These are phyloP conservation scores for Dysidea cf. avara DNA, from an alignment of 37 sponge, comb jelly and placozoan genomes.

Conservation along the genomic window DNA sequence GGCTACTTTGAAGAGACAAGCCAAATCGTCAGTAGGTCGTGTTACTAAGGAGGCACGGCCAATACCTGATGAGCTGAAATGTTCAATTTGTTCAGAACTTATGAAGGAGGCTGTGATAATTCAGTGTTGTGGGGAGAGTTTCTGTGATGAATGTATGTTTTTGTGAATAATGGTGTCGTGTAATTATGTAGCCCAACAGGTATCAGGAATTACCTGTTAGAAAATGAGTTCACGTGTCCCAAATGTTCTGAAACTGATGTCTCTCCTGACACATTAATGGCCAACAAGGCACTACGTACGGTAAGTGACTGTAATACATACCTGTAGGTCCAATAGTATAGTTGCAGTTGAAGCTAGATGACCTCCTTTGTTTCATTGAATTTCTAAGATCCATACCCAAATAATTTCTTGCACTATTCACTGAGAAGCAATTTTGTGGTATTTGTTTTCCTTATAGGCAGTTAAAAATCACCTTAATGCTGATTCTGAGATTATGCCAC, in stretches of 20 bases:
- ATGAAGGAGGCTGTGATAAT: conserved; percentile 89
- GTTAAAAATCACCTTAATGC: too few relatives aligned
- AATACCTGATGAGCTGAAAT: conserved; percentile 83
- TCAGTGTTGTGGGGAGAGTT: conserved; percentile 91
- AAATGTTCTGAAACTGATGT: conserved; percentile 60
- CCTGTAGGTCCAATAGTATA: too few relatives aligned
- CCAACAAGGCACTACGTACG: conserved; percentile 70
- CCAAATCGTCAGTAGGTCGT: background rate
- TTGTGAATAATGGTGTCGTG: background rate
- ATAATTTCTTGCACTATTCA: too few relatives aligned
- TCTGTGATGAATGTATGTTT: conserved; percentile 93
- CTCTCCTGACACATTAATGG: conserved; percentile 79
- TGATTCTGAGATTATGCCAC: too few relatives aligned
- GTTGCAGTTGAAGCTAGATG: too few relatives aligned
- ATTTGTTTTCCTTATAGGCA: too few relatives aligned
- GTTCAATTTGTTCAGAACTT: conserved; percentile 79
- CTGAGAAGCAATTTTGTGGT: too few relatives aligned
- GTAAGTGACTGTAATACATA: conserved; percentile 37
- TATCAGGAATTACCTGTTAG: conserved; percentile 73
- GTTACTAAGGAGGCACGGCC: conserved; percentile 15
- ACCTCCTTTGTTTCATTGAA: too few relatives aligned
- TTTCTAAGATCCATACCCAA: too few relatives aligned
- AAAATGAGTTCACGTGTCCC: conserved; percentile 84
- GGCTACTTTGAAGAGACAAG: background rate
- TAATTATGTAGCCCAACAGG: conserved; percentile 17